Conservation (phyloP, 1,140 invertebrate genomes). For the Drosophila quadrilineata region DNA sequence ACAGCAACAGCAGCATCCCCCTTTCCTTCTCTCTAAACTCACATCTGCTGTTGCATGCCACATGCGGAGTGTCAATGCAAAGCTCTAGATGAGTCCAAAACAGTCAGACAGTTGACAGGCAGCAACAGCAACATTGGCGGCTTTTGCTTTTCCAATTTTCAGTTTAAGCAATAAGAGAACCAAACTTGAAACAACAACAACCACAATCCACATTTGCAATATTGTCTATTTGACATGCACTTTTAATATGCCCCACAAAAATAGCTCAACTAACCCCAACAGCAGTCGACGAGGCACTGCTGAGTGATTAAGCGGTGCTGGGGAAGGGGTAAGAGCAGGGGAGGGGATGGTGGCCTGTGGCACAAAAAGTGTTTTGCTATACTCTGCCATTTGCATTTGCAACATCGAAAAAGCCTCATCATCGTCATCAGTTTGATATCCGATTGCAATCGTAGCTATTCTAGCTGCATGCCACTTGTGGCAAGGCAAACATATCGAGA, state of each 20-base stretch:
- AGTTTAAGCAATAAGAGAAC: conserved; percentile 46
- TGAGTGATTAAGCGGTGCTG: too few species aligned
- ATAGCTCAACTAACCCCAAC: conserved; percentile 10
- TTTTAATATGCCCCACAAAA: conserved; percentile 60
- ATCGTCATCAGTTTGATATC: too few species aligned
- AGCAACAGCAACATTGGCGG: too few species aligned
- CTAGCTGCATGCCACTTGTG: too few species aligned
- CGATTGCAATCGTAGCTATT: too few species aligned
- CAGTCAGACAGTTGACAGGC: conserved; percentile 22
- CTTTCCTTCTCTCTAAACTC: neutral
- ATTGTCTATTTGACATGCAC: conserved; percentile 67
- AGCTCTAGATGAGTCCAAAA: conserved; percentile 31
- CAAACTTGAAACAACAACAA: neutral
- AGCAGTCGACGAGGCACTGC: neutral
- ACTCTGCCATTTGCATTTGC: too few species aligned
- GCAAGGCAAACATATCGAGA: too few species aligned
- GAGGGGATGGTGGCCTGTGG: neutral
- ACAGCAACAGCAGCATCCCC: neutral
- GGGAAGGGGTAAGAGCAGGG: too few species aligned
- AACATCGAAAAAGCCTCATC: too few species aligned
- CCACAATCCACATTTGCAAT: conserved; percentile 26
- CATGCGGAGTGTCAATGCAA: conserved; percentile 30
- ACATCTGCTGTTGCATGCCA: neutral
- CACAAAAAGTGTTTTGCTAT: too few species aligned
- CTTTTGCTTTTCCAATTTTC: conserved; percentile 64